Evolutionary conservation across 1,140 invertebrate genomes (phyloP), one percentile per base, ranked within the genome.

Genomic region (Trypoxylus dichotomus): DNA sequence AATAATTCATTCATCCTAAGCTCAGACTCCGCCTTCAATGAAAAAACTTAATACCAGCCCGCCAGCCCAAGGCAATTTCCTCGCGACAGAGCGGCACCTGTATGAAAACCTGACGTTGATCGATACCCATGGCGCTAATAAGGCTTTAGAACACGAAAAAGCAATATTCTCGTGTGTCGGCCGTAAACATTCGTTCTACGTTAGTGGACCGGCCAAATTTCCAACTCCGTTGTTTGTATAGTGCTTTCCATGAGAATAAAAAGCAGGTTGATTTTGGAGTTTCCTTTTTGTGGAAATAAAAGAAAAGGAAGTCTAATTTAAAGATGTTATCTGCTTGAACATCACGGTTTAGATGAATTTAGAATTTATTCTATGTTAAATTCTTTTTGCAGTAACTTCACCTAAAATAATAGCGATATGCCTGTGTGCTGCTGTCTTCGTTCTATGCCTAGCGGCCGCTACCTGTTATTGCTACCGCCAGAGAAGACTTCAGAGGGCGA

Each of bases 381-480:
- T n/a, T n/a, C n/a, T n/a, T n/a, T n/a, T 37, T 37, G 0, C 87
- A 92, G 92, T 91, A 76, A 89, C 90, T 74, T 90, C 89, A 32
- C 88, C 90, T n/a, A 88, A 89, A 8, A 83, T 92, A 42, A 86
- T 92, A n/a, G 91, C 88, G 8, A 85, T 92, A 81, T 91, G 91
- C 81, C 84, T 93, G 43, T 90, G 90, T 25, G 88, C 88, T 25
- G 86, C 88, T 0, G 78, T 90, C 25, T 89, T 91, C 81, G 80
- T 91, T 5, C 84, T 91, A 43, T 89, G 89, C 75, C 87, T 91
- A 42, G 88, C 89, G 27, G 89, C 89, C 2, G 88, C 90, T 77
- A 89, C 88, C 8, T 91, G 89, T 84, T 89, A 89, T 85, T 88
- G 91, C 78, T 91, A 91, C 78, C 86, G 89, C 43, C 86, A 89